Evolutionary conservation across 2,888 invertebrate genomes (phyloP).

Genomic region (Melinaea marsaeus): DNA sequence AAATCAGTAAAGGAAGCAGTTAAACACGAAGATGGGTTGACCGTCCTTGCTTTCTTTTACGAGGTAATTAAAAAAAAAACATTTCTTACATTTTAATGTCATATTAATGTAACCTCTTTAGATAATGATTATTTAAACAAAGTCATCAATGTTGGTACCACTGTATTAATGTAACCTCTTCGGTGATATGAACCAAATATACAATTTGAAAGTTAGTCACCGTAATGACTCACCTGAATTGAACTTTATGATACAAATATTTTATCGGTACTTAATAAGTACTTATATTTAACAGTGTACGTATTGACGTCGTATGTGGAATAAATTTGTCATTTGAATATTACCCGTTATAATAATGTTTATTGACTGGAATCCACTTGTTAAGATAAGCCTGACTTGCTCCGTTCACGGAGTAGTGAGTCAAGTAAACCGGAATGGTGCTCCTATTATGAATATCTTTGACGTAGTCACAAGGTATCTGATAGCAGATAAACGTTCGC

Average conservation of each 20-base stretch:
- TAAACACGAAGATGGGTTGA: slow-evolving; percentile 83
- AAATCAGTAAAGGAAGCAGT: slow-evolving; percentile 79
- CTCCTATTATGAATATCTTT: too few relatives aligned
- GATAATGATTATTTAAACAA: too few relatives aligned
- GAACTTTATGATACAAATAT: background rate
- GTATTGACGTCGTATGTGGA: too few relatives aligned
- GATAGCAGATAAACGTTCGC: too few relatives aligned
- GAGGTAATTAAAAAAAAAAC: slow-evolving; percentile 71
- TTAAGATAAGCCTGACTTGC: background rate
- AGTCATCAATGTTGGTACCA: too few relatives aligned
- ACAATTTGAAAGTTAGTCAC: too few relatives aligned
- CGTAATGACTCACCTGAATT: slow-evolving; percentile 11
- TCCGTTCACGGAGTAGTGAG: background rate
- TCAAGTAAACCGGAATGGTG: background rate
- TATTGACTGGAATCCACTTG: background rate
- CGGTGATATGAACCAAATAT: too few relatives aligned
- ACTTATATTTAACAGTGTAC: too few relatives aligned
- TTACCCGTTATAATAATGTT: background rate
- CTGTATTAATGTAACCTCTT: background rate
- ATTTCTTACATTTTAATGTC: slow-evolving; percentile 16
- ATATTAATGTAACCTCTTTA: background rate
- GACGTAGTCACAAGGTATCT: too few relatives aligned
- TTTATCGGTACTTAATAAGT: too few relatives aligned
- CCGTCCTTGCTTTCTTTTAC: slow-evolving; percentile 88
- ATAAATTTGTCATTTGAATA: too few relatives aligned